Evolutionary conservation across 2,888 invertebrate species (phyloP).

Genomic region (Scrobipalpa costella): DNA sequence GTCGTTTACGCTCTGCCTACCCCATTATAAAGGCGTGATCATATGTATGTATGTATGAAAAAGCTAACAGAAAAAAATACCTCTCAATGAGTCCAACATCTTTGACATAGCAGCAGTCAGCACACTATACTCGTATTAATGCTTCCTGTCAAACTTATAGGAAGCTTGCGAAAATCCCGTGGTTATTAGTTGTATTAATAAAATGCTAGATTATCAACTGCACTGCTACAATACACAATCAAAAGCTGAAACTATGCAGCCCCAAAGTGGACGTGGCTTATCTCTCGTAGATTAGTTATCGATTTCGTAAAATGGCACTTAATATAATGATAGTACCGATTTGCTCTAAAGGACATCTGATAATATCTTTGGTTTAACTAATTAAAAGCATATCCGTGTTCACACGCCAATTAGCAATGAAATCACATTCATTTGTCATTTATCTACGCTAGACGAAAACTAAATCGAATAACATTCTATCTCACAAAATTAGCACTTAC

Average conservation of each 20-base stretch:
- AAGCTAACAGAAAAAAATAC: too few relatives aligned
- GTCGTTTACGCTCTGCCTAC: too few relatives aligned
- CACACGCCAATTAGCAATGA: not conserved
- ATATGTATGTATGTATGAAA: too few relatives aligned
- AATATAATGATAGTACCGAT: constrained; percentile 14
- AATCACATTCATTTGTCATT: not conserved
- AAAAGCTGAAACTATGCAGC: constrained; percentile 57
- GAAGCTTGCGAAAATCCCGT: too few relatives aligned
- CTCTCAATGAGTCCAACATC: too few relatives aligned
- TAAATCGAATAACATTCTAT: too few relatives aligned
- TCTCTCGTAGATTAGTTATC: constrained; percentile 54
- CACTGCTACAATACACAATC: constrained; percentile 47
- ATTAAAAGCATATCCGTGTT: constrained; percentile 14
- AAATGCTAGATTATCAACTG: not conserved
- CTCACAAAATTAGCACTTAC: too few relatives aligned
- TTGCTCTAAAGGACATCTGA: not conserved
- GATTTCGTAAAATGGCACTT: constrained; percentile 42
- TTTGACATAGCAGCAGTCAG: too few relatives aligned
- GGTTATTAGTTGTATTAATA: not conserved
- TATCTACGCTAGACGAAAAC: not conserved
- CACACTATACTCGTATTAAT: too few relatives aligned
- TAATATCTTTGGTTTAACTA: not conserved
- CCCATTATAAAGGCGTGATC: too few relatives aligned
- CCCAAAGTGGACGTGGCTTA: constrained; percentile 55
- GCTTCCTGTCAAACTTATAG: too few relatives aligned